Percentiles rank a stretch among this genome's conserved stretches.
Conservation (phyloP, 2,797 vertebrate genomes). For the Neostethus bicornis region DNA sequence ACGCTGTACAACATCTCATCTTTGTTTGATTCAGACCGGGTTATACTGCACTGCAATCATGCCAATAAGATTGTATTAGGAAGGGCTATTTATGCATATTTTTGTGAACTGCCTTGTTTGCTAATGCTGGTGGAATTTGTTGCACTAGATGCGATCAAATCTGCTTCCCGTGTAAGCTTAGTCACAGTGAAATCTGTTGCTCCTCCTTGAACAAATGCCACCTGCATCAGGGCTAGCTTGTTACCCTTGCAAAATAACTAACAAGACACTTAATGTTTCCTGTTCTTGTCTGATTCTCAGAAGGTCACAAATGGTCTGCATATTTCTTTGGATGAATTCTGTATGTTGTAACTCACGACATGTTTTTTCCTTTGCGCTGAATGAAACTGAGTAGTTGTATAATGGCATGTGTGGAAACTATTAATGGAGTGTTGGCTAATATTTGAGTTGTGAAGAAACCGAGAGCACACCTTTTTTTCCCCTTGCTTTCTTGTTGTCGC, state of each 20-base stretch:
- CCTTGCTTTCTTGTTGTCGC: neutral
- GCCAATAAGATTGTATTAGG: constrained; percentile 59
- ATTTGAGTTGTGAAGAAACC: constrained; percentile 34
- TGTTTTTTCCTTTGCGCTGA: constrained; percentile 37
- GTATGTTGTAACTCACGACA: constrained; percentile 29
- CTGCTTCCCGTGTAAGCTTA: constrained; percentile 44
- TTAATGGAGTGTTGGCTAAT: constrained; percentile 28
- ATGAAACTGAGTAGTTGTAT: constrained; percentile 30
- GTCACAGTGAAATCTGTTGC: constrained; percentile 33
- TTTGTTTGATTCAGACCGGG: constrained; percentile 70
- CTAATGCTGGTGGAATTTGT: constrained; percentile 65
- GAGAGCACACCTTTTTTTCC: neutral
- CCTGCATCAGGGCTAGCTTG: constrained; percentile 37
- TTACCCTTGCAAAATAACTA: constrained; percentile 43
- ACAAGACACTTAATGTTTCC: constrained; percentile 34
- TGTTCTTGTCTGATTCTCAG: constrained; percentile 39
- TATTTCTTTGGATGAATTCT: constrained; percentile 32
- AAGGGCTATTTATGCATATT: constrained; percentile 65
- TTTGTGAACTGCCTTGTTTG: constrained; percentile 62
- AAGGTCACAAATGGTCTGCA: constrained; percentile 27
- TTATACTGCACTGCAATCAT: constrained; percentile 59
- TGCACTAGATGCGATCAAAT: constrained; percentile 68
- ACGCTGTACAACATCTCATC: constrained; percentile 70
- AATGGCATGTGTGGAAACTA: constrained; percentile 40
- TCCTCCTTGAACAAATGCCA: constrained; percentile 36